Evolutionary conservation across 2,797 vertebrate genomes (phyloP), one percentile per base, ranked within the genome.

Genomic region (Serranus cabrilla): DNA sequence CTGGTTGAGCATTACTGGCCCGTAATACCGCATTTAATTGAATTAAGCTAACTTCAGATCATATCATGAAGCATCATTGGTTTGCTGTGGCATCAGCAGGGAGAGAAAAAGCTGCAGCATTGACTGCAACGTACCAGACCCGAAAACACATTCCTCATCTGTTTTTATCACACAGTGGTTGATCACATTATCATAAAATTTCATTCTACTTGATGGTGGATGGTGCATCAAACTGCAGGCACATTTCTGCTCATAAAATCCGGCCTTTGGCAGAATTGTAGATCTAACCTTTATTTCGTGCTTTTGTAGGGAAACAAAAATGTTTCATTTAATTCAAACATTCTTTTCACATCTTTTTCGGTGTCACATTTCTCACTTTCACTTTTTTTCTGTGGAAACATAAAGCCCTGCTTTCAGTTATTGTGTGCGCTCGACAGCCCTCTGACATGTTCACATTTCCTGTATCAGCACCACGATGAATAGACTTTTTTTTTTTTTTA

Each of bases 11-110:
- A 71, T 84, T 81, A 73, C 57, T n/a, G 74, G 59, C 37, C 78
- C 23, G 67, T 85, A 81, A 74, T 78, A 64, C 52, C 17, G 50
- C 74, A 43, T 84, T 73, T 85, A 84, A 90, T 84, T 80, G 72
- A 80, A 86, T 84, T 76, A 82, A 43, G 50, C 60, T 45, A 55
- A 82, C 55, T 78, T 88, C 73, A 80, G 55, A 77, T 85, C 50
- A 27, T 64, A 86, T 68, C 57, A 63, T 37, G 59, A 34, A 40
- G 60, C 71, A 50, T 76, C 27, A 18, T 0, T 76, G 64, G 64
- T 84, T 50, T 42, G 34, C 34, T 27, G 66, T 11, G 59, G 39
- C 31, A 68, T 49, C 39, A 54, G 65, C 21, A 46, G 70, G 20
- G 25, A 60, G 40, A 12, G 18, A 23, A 25, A 61, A 69, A 63